Base-by-base conservation (phyloP, 2,113 vertebrate genomes). In the Harpagus bidentatus region DNA sequence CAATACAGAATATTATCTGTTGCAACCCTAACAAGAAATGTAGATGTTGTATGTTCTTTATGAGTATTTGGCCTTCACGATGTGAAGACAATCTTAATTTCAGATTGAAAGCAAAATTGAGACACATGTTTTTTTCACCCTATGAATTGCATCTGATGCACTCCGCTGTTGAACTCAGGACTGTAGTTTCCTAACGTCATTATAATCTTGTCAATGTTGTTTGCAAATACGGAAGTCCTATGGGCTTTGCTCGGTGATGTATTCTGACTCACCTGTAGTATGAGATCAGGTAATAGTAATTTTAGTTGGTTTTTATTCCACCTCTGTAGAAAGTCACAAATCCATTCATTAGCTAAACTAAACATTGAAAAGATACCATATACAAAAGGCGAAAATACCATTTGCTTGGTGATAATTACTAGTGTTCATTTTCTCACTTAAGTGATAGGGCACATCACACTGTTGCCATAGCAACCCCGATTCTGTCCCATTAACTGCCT, bases 381-480 rank as follows among this genome's bases (percentile, higher is more conserved):
- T 86, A 97, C 42, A 94, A 94, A 71, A 97, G 86, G 73, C 31
- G 73, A 96, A 97, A 96, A 97, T 96, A 93, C 92, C 90, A 94
- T 98, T 97, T 97, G 59, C 79, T 97, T 96, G 95, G 94, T 97
- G 96, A 96, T 98, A 98, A 98, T 98, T 98, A 95, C 90, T 93
- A 86, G 95, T 88, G 96, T 97, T 98, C 95, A 91, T 97, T 98
- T 98, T 95, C 95, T 94, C 95, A 70, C 82, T 96, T 88, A 93
- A 97, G 96, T 93, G 95, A 96, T 82, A 96, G 84, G 91, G 36
- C 82, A 97, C 89, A 96, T 98, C 95, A 94, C 72, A 83, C 62
- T 85, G 98, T 99, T 98, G 97, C 98, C 96, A 98, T 99, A 98
- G 98, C 96, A 99, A 98, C 98, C 50, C 88, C 1, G 86, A 92